These are phyloP conservation scores for Ranitomeya imitator DNA, from an alignment of 2,113 vertebrate genomes.

Conservation along the genomic window DNA sequence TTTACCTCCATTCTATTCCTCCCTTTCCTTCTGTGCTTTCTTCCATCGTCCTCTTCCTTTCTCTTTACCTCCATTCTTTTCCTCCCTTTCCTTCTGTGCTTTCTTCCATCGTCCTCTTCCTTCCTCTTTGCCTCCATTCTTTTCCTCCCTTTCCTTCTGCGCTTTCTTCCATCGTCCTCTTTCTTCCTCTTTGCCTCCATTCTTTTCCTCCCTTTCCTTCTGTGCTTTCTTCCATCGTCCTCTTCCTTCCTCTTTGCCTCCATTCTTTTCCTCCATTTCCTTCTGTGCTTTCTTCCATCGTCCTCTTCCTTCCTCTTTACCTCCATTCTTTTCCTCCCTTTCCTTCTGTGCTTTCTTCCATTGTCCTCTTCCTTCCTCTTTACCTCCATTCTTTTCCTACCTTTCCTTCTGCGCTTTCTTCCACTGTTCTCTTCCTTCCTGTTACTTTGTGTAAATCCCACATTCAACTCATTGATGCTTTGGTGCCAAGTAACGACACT, in stretches of 20 bases:
- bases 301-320: not conserved
- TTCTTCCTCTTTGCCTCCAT: not conserved
- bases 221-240: not conserved
- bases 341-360: not conserved
- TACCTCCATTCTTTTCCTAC: not conserved
- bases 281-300: not conserved
- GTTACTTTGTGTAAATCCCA: not conserved
- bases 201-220: not conserved
- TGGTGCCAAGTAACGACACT: slow-evolving; percentile 19
- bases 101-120: not conserved
- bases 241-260: too few species aligned
- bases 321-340: not conserved
- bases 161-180: not conserved
- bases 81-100: not conserved
- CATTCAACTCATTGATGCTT: not conserved
- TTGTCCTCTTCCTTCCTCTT: not conserved
- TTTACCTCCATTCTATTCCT: not conserved
- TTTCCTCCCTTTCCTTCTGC: not conserved
- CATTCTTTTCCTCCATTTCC: not conserved
- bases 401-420: not conserved
- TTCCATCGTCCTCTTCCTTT: not conserved
- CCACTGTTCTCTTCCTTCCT: not conserved
- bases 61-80: not conserved
- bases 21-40: not conserved
- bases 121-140: not conserved